Percentiles rank a stretch among this genome's conserved stretches.
These are phyloP conservation scores for Amphiprion percula DNA, from an alignment of 2,113 vertebrate genomes.

Conservation along the genomic window DNA sequence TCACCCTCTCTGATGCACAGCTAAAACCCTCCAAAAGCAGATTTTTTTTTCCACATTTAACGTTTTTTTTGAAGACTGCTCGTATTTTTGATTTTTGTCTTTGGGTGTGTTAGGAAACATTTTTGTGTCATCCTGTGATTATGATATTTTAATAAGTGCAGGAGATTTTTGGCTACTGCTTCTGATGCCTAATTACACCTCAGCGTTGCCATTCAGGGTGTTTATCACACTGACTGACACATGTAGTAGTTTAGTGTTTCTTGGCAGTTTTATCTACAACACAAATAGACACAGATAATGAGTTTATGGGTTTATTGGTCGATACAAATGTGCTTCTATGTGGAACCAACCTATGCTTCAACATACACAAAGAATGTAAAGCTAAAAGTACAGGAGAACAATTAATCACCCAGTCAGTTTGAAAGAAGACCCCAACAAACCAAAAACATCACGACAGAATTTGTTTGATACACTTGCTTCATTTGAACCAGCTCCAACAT, in stretches of 20 bases:
- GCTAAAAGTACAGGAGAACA: no score
- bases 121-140: background rate
- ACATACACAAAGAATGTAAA: background rate
- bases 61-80: conserved; percentile 13
- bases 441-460: no score
- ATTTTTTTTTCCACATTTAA: conserved; percentile 24
- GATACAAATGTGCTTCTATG: no score
- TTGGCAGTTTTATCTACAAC: background rate
- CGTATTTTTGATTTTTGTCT: conserved; percentile 28
- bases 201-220: background rate
- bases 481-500: background rate
- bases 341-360: background rate
- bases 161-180: background rate
- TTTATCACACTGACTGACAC: background rate
- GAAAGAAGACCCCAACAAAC: no score
- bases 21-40: conserved; percentile 32
- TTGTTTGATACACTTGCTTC: background rate
- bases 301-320: no score
- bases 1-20: conserved; percentile 37
- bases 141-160: background rate
- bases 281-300: no score
- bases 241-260: background rate
- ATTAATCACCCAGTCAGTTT: no score
- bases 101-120: background rate
- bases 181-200: background rate